Base-by-base conservation (phyloP, 2,113 vertebrate genomes). In the Ochotona princeps region DNA sequence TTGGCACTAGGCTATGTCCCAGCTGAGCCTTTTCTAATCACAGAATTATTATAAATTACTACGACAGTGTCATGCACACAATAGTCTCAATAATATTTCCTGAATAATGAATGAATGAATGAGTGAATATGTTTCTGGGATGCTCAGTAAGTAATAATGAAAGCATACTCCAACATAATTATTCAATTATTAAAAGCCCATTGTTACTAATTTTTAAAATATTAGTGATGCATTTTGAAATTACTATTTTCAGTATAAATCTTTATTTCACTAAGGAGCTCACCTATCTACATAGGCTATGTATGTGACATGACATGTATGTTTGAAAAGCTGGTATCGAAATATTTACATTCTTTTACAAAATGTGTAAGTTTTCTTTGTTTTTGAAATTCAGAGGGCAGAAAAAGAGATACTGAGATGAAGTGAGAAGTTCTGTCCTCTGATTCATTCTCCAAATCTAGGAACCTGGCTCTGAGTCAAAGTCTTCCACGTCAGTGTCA, bases 151-250 rank as follows among this genome's bases (percentile, higher is more conserved):
- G 8, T 54, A 57, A 87, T 15, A 63, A 81, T 15, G 20, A 94
- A 93, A 21, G 12, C 1, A 44, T 63, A 18, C 15, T 81, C 32
- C 79, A 25, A 20, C 7, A 32, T 12, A 47, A 6, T 66, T 69
- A 44, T 2, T 13, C 35, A 70, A 26, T 7, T 21, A 35, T 4
- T 5, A 23, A 70, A 88, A 65, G 26, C 21, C 38, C 38, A 32
- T 83, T 61, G 38, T 70, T 30, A 7, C 65, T 83, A 30, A 23
- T 92, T 85, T n/a, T 89, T 21, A 91, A 83, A 83, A 14, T n/a
- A 7, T 30, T 61, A 65, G 30, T 57, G 66, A 44, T 30, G 67
- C 89, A 72, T 61, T 44, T 57, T 80, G 57, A 94, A 81, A 80
- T 80, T 26, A 63, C 30, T 32, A 20, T 14, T 51, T 72, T 60